These are phyloP conservation scores for Channa argus DNA, from an alignment of 2,113 vertebrate genomes.

Conservation along the genomic window DNA sequence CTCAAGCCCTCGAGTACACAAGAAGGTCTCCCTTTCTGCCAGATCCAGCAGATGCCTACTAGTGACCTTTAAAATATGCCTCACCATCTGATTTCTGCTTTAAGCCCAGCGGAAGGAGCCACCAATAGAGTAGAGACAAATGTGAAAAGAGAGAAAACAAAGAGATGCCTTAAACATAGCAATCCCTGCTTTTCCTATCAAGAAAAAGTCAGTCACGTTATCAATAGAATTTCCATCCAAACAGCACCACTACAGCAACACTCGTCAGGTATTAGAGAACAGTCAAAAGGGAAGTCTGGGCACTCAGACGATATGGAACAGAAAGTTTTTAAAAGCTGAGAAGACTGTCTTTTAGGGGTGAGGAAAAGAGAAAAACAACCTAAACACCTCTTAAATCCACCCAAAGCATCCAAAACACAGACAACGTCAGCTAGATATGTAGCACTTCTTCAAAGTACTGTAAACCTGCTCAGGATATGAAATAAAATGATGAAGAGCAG, in stretches of 20 bases:
- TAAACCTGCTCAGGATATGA: conserved; percentile 68
- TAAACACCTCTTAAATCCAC: conserved; percentile 63
- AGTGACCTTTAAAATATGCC: conserved; percentile 81
- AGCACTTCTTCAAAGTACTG: conserved; percentile 64
- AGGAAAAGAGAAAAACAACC: conserved; percentile 40
- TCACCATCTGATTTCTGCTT: conserved; percentile 75
- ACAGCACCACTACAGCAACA: background rate
- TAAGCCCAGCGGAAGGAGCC: conserved; percentile 36
- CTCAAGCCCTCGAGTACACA: conserved; percentile 40
- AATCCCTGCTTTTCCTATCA: background rate
- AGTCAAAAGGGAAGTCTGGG: conserved; percentile 7
- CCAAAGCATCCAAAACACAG: conserved; percentile 59
- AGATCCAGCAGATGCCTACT: conserved; percentile 68
- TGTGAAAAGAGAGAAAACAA: background rate
- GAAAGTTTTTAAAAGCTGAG: conserved; percentile 48
- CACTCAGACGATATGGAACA: conserved; percentile 35
- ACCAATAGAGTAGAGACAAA: conserved; percentile 20
- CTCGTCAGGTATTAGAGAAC: conserved; percentile 25
- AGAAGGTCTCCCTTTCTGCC: conserved; percentile 55
- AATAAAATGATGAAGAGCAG: conserved; percentile 80
- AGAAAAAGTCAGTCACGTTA: conserved; percentile 11
- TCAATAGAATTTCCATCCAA: conserved; percentile 24
- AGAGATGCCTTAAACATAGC: conserved; percentile 14
- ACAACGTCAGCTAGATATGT: conserved; percentile 54
- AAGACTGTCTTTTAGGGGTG: conserved; percentile 46